Base-by-base conservation (phyloP, 2,113 vertebrate genomes). In the Pelecanus crispus region DNA sequence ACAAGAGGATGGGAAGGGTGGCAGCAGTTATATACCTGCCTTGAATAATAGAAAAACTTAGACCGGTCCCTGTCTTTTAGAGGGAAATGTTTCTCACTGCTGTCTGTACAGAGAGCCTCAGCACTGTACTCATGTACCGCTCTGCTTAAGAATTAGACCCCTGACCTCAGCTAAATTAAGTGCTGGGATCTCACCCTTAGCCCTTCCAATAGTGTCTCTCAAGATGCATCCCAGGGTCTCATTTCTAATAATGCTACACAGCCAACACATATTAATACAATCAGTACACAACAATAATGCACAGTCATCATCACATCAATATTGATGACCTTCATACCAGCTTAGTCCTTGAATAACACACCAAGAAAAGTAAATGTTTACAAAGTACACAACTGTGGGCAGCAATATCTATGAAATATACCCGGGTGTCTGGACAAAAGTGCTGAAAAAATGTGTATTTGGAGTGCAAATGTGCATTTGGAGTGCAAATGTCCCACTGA, bases 121-220 rank as follows among this genome's bases (percentile, higher is more conserved):
- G 58, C 34, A 58, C 40, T 88, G 28, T 36, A 34, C 28, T 77
- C 40, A 52, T 3, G 3, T 8, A 11, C 29, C 0, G 0, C 21
- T 83, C 34, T 82, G 32, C 29, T 38, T 82, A 72, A 79, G 52
- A 63, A 63, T 81, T n/a, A 78, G n/a, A 63, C 11, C 5, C 28
- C 34, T 56, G 21, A 53, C 7, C 25, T 81, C 75, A 84, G 38
- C 59, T 92, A 67, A 50, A 78, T 52, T 40, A 63, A 50, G 12
- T 31, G 38, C 50, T 91, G 52, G 20, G 26, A 70, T 86, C 50
- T 80, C 2, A 5, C 20, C 31, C 11, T 32, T 45, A 82, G 59
- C 11, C 36, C 17, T 72, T 91, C 62, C 49, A 63, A 36, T 11
- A 56, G 16, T 6, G 2, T 62, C 44, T 75, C 25, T 88, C 42